phyloP scores from a whole-genome alignment of 2,888 invertebrate species.

The Melinaea marsaeus region DNA sequence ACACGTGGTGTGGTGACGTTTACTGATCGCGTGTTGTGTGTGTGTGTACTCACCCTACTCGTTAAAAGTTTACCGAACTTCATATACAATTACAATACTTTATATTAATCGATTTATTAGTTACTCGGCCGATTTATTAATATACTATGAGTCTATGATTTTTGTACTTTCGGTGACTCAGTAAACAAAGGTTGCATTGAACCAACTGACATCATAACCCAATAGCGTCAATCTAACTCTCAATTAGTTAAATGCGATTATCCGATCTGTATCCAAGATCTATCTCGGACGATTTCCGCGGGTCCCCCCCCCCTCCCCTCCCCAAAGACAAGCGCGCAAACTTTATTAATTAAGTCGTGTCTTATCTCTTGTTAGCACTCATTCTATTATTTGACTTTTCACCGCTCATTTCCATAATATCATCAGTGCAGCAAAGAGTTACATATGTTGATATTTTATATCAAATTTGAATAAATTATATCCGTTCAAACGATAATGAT shows the following conservation, averaged over 20 bases:
- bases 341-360: constrained; percentile 79
- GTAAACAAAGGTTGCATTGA: constrained; percentile 12
- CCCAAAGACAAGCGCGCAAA: constrained; percentile 71
- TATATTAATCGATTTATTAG: constrained; percentile 42
- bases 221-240: constrained; percentile 77
- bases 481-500: constrained; percentile 32
- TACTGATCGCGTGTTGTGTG: constrained; percentile 22
- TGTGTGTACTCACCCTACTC: constrained; percentile 48
- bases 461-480: constrained; percentile 48
- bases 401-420: constrained; percentile 78
- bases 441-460: constrained; percentile 72
- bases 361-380: constrained; percentile 79
- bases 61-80: constrained; percentile 70
- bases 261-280: constrained; percentile 71
- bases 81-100: constrained; percentile 65
- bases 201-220: constrained; percentile 40
- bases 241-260: constrained; percentile 77
- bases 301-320: constrained; percentile 58
- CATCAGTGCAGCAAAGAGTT: constrained; percentile 67
- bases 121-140: background rate
- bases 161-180: constrained; percentile 9
- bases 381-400: constrained; percentile 78
- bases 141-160: background rate
- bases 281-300: constrained; percentile 61
- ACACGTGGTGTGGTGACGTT: constrained; percentile 52